Percentiles rank a stretch among this genome's conserved stretches.
Conservation (phyloP, 2,888 invertebrate genomes). For the Harpagoxenus sublaevis region DNA sequence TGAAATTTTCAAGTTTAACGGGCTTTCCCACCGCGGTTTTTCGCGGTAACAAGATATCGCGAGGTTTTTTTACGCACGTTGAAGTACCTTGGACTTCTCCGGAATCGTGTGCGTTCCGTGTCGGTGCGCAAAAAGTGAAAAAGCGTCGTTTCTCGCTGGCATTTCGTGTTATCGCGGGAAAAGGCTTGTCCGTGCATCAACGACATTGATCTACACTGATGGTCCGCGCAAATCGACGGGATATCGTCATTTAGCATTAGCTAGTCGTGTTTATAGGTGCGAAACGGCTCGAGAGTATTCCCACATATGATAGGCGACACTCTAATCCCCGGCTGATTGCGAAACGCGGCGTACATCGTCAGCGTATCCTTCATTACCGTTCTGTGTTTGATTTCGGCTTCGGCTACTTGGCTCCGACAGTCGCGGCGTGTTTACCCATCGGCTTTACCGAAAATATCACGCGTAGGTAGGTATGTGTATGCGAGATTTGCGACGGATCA, state of each 20-base stretch:
- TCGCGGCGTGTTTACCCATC: conserved; percentile 10
- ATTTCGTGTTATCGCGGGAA: not conserved
- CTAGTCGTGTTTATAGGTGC: conserved; percentile 56
- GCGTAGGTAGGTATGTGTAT: too few species aligned
- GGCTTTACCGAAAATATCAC: conserved; percentile 39
- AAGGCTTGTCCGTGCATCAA: not conserved
- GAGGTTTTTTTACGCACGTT: not conserved
- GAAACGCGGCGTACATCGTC: conserved; percentile 2
- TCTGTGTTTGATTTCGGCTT: conserved; percentile 56
- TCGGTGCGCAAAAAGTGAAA: not conserved
- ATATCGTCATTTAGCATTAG: conserved; percentile 44
- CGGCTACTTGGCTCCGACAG: conserved; percentile 18
- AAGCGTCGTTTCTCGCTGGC: not conserved
- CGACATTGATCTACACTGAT: not conserved
- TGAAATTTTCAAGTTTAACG: conserved; percentile 23
- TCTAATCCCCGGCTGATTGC: conserved; percentile 54
- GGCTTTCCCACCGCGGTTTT: not conserved
- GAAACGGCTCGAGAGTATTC: conserved; percentile 27
- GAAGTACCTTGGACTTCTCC: not conserved
- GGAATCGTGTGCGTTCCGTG: not conserved
- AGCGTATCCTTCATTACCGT: conserved; percentile 60
- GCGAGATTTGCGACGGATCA: not conserved
- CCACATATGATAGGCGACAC: conserved; percentile 26
- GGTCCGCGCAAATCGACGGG: conserved; percentile 26
- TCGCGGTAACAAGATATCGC: conserved; percentile 5